A percentile compares a stretch with the other conserved stretches of the same genome.
Conservation (phyloP, 2,888 invertebrate genomes). For the Sabellastarte sp. region DNA sequence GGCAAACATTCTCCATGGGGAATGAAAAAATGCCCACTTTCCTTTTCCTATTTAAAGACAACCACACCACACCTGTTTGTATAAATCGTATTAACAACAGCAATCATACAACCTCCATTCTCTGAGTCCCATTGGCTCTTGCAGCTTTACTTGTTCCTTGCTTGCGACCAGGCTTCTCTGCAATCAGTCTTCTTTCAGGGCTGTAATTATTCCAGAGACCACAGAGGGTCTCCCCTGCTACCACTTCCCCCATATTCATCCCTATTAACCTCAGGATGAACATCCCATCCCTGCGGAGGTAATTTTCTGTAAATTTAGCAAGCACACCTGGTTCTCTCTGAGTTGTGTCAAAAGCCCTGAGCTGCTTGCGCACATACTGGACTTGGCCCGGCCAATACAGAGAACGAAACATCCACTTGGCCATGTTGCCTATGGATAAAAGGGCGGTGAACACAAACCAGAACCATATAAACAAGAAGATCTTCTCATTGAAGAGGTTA, state of each 20-base stretch:
- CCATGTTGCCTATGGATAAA: constrained; percentile 32
- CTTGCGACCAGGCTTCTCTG: constrained; percentile 34
- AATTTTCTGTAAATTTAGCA: constrained; percentile 40
- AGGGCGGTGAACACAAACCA: constrained; percentile 38
- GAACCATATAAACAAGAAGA: constrained; percentile 42
- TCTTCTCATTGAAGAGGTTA: constrained; percentile 43
- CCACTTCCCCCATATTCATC: constrained; percentile 40
- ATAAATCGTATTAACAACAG: too few relatives aligned
- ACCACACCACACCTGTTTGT: too few relatives aligned
- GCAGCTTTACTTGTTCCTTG: constrained; percentile 15
- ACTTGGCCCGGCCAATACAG: constrained; percentile 38
- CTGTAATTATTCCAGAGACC: constrained; percentile 42
- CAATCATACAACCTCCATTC: constrained; percentile 32
- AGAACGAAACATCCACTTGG: constrained; percentile 35
- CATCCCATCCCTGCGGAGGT: constrained; percentile 38
- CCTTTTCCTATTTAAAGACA: too few relatives aligned
- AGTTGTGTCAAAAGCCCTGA: constrained; percentile 34
- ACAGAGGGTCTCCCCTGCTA: constrained; percentile 38
- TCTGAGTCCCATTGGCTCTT: constrained; percentile 21
- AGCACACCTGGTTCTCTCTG: constrained; percentile 34
- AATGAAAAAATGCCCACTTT: too few relatives aligned
- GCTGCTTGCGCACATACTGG: constrained; percentile 33
- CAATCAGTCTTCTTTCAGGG: constrained; percentile 33
- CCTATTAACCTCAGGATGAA: constrained; percentile 37
- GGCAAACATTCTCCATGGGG: too few relatives aligned